Evolutionary conservation across 2,797 vertebrate species (phyloP), one percentile per base, ranked within the genome.

Genomic region (Microctenopoma stevenorrisi): DNA sequence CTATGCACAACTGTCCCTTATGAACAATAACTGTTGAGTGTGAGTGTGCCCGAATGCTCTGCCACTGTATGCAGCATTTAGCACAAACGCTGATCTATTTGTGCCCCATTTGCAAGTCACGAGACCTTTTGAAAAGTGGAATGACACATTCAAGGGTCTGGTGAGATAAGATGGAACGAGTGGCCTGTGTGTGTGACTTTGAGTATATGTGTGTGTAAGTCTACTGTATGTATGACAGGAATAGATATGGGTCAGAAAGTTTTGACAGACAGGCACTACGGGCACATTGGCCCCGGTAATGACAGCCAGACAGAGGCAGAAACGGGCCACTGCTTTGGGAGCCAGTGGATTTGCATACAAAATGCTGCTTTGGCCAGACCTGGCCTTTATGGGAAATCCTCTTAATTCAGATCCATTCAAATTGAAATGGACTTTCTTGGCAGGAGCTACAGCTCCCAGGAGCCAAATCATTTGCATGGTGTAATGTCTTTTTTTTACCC

Each of bases 381-480:
- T 92, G 86, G 84, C 85, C 86, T 92, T 92, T 88, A 88, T 89
- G 86, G 89, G 86, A 91, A 94, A 93, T 93, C 93, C 92, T 93
- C 91, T 94, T 94, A 93, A 93, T 94, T 94, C 89, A 88, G 83
- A 93, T 90, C 88, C 87, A 91, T 94, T 93, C 92, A 93, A 93
- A 94, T 92, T 91, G 87, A 94, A 93, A 93, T 93, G 85, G 88
- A 90, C 91, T 94, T 92, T 90, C 79, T 92, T 93, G 93, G 93
- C 92, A 90, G 89, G 83, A 76, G 81, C 76, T 60, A 65, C 59
- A 75, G 78, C 86, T 90, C 78, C 86, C 72, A 78, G 76, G 88
- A 88, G 92, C 93, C 93, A 94, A 92, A 88, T 91, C 87, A 92
- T 93, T 93, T 92, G 89, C 90, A 93, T 89, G 88, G 86, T 90